Percentiles rank a stretch among this genome's conserved stretches.
Conservation (phyloP, 2,113 vertebrate species). For the Ginglymostoma cirratum region DNA sequence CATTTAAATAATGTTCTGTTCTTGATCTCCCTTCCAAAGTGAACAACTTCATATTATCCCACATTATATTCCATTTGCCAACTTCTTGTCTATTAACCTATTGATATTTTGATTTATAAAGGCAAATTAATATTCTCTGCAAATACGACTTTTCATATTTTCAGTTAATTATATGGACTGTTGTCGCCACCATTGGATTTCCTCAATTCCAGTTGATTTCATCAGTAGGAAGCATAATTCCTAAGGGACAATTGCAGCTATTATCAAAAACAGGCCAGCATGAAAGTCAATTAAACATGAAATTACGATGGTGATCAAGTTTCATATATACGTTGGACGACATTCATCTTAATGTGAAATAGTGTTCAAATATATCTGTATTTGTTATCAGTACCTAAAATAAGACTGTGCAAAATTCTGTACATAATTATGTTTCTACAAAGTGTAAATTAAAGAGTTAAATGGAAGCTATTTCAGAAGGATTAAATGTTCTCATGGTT, state of each 20-base stretch:
- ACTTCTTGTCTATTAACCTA: too few relatives aligned
- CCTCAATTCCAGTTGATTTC: background rate
- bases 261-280: background rate
- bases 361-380: background rate
- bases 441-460: background rate
- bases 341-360: background rate
- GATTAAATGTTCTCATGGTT: background rate
- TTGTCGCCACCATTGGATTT: background rate
- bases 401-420: background rate
- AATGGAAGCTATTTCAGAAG: background rate
- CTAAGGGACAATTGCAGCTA: background rate
- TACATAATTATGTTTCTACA: background rate
- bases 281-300: background rate
- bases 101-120: background rate
- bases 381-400: background rate
- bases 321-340: background rate
- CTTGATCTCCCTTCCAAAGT: too few relatives aligned
- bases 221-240: background rate
- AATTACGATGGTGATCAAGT: background rate
- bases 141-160: background rate
- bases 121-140: background rate
- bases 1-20: too few relatives aligned
- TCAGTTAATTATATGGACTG: conserved; percentile 20
- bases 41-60: too few relatives aligned
- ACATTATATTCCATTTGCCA: too few relatives aligned